Evolutionary conservation across 2,113 vertebrate genomes (phyloP).

Genomic region (Trichechus manatus): DNA sequence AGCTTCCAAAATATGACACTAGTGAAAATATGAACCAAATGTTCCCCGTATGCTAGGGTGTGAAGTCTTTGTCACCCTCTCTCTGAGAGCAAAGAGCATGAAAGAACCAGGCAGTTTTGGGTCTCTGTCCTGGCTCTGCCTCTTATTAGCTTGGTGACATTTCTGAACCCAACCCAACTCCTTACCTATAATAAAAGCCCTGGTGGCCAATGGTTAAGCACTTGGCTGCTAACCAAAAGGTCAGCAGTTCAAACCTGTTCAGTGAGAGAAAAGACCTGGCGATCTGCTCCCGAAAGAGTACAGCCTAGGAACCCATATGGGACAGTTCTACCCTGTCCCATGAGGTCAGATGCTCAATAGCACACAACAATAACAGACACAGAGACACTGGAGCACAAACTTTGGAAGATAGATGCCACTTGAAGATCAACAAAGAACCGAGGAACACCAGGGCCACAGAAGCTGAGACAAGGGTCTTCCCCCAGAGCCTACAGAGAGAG

Average conservation of each 20-base stretch:
- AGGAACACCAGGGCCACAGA: neutral
- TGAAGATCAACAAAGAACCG: neutral
- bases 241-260: neutral
- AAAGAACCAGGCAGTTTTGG: neutral
- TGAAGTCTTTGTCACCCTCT: slow-evolving; percentile 52
- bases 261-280: neutral
- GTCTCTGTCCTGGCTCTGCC: slow-evolving; percentile 24
- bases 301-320: neutral
- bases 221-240: neutral
- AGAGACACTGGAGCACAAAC: neutral
- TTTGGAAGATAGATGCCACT: neutral
- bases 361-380: neutral
- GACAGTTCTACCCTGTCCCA: neutral
- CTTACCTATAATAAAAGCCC: neutral
- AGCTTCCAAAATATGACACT: slow-evolving; percentile 74
- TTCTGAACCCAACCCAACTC: neutral
- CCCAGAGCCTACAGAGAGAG: neutral
- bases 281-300: neutral
- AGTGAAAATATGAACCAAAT: slow-evolving; percentile 80
- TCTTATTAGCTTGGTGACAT: neutral
- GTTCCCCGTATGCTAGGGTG: slow-evolving; percentile 47
- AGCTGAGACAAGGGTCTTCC: neutral
- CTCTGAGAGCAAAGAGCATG: slow-evolving; percentile 3
- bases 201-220: neutral
- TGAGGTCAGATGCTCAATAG: neutral